Conservation (phyloP, 2,113 vertebrate species). For the Mormyrus iriodes region DNA sequence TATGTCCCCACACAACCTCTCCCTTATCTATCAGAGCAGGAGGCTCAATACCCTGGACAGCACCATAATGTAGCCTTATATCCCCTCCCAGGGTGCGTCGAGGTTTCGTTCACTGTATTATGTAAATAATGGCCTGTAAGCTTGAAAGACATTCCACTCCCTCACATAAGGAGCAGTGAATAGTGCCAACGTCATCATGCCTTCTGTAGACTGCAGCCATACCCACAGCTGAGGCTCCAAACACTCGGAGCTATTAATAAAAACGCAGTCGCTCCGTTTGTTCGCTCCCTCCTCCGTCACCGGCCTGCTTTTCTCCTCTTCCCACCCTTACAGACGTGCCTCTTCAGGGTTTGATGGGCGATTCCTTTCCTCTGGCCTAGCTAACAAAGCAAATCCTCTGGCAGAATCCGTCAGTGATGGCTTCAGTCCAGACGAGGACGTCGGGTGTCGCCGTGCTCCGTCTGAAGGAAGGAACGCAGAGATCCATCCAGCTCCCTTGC, state of each 20-base stretch:
- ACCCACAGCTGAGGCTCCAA: not conserved
- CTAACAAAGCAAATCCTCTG: not conserved
- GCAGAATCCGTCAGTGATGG: not conserved
- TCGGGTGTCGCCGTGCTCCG: not conserved
- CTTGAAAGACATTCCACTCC: not conserved
- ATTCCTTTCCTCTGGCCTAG: not conserved
- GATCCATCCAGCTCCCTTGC: not conserved
- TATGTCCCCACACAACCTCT: slow-evolving; percentile 27
- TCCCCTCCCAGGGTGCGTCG: not conserved
- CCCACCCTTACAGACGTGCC: not conserved
- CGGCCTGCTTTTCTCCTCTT: not conserved
- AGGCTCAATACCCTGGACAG: slow-evolving; percentile 15
- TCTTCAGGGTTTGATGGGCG: not conserved
- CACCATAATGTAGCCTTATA: not conserved
- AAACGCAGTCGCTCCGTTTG: not conserved
- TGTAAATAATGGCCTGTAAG: not conserved
- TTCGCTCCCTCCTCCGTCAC: not conserved
- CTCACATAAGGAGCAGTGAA: not conserved
- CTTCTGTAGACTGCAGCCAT: not conserved
- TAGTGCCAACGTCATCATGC: not conserved
- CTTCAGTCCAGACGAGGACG: not conserved
- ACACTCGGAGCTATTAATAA: not conserved
- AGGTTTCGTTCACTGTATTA: not conserved
- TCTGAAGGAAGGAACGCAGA: not conserved
- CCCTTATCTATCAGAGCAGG: slow-evolving; percentile 33